Evolutionary conservation across 2,113 vertebrate genomes (phyloP).

Genomic region (Pleuronectes platessa): DNA sequence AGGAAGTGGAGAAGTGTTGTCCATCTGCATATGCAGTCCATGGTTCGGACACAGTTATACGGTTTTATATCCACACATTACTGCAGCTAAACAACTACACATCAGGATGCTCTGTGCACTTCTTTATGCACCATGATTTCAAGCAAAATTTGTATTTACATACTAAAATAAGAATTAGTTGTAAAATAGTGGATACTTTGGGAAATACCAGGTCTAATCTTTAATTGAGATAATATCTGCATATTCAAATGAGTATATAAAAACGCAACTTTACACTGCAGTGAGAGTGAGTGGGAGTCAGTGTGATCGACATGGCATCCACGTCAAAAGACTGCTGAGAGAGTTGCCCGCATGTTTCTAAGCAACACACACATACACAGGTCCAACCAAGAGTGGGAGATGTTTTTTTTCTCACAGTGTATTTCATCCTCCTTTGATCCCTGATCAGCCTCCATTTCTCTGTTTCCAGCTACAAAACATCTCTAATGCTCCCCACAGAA

Average conservation of each 20-base stretch:
- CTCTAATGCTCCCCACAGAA: conserved; percentile 62
- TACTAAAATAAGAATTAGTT: too few species aligned
- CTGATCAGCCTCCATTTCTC: conserved; percentile 53
- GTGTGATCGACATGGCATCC: conserved; percentile 54
- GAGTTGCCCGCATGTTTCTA: conserved; percentile 68
- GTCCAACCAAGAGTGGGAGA: conserved; percentile 56
- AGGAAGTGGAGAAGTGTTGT: too few species aligned
- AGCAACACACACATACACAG: conserved; percentile 63
- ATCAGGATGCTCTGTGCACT: too few species aligned
- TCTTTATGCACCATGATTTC: too few species aligned
- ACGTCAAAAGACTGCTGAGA: conserved; percentile 62
- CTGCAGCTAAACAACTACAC: not conserved
- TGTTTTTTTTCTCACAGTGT: conserved; percentile 45
- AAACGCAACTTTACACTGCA: conserved; percentile 38
- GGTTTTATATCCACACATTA: not conserved
- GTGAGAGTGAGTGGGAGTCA: conserved; percentile 63
- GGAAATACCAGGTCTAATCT: too few species aligned
- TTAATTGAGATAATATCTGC: conserved; percentile 28
- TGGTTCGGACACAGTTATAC: not conserved
- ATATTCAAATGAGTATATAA: conserved; percentile 42
- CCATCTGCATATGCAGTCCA: not conserved
- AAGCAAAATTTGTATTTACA: too few species aligned
- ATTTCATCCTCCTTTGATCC: conserved; percentile 61
- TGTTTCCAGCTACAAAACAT: conserved; percentile 65
- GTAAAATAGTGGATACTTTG: too few species aligned